Conservation (phyloP, 1,140 invertebrate genomes). For the Atta texana region DNA sequence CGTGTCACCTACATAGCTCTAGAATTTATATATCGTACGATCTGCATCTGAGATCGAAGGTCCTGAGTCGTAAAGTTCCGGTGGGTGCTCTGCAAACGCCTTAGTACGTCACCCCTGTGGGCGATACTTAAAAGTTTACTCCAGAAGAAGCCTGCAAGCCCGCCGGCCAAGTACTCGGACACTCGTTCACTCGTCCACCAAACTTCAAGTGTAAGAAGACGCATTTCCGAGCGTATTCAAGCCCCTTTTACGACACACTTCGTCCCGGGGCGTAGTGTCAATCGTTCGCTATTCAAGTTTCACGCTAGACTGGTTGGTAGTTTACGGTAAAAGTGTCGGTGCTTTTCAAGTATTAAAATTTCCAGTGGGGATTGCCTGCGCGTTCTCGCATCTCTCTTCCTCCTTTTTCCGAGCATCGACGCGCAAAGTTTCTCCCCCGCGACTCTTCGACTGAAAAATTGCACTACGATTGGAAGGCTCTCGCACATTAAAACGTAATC, state of each 20-base stretch:
- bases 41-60: neutral
- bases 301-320: slow-evolving; percentile 26
- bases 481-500: slow-evolving; percentile 40
- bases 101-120: slow-evolving; percentile 22
- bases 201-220: slow-evolving; percentile 29
- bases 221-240: neutral
- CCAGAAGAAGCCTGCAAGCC: neutral
- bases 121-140: slow-evolving; percentile 51
- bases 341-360: slow-evolving; percentile 55
- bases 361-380: slow-evolving; percentile 14
- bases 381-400: neutral
- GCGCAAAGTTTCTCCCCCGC: slow-evolving; percentile 6
- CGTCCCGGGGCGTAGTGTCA: slow-evolving; percentile 25
- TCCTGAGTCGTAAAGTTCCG: slow-evolving; percentile 43
- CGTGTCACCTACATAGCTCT: neutral
- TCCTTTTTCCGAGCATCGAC: slow-evolving; percentile 13
- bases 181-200: neutral
- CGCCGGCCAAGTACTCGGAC: slow-evolving; percentile 10
- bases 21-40: neutral
- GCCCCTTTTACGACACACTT: slow-evolving; percentile 23
- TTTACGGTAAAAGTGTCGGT: slow-evolving; percentile 21
- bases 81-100: neutral
- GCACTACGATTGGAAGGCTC: slow-evolving; percentile 15
- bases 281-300: slow-evolving; percentile 52
- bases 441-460: slow-evolving; percentile 6